phyloP scores from a whole-genome alignment of 2,797 vertebrate genomes.

The Mionectes olivaceus region DNA sequence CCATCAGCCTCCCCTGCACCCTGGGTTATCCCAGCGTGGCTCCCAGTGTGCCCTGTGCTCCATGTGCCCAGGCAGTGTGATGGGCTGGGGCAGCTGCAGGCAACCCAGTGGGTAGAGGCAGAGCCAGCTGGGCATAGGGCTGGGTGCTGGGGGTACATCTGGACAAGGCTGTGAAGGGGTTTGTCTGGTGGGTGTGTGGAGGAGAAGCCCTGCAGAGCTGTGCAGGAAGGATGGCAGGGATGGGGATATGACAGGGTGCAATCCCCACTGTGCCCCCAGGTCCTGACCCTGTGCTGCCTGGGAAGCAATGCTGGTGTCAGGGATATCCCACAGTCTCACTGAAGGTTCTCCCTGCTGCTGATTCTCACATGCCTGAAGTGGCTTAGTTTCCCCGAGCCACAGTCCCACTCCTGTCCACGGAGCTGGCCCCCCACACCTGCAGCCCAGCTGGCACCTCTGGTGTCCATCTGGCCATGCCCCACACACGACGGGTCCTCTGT shows the following conservation, averaged over 20 bases:
- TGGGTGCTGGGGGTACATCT: background rate
- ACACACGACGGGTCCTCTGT: fast-evolving
- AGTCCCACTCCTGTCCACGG: background rate
- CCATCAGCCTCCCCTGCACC: background rate
- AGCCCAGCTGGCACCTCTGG: background rate
- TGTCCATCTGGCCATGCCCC: background rate
- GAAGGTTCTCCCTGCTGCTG: background rate
- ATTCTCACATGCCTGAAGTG: fast-evolving
- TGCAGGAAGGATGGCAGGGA: background rate
- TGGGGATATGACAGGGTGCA: fast-evolving
- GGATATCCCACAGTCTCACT: background rate
- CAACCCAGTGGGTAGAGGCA: background rate
- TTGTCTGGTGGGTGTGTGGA: background rate
- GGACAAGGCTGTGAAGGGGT: fast-evolving
- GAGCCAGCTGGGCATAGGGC: background rate
- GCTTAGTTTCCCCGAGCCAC: background rate
- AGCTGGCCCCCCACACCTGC: background rate
- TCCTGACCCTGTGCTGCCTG: background rate
- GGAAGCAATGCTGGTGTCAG: background rate
- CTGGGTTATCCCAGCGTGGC: background rate
- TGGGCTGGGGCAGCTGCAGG: fast-evolving
- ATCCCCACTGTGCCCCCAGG: background rate
- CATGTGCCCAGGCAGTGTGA: fast-evolving
- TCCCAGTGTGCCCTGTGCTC: background rate
- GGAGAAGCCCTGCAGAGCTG: background rate